A percentile compares a stretch with the other conserved stretches of the same genome.
phyloP scores from a whole-genome alignment of 2,888 invertebrate species.

The Lochmaea crataegi region DNA sequence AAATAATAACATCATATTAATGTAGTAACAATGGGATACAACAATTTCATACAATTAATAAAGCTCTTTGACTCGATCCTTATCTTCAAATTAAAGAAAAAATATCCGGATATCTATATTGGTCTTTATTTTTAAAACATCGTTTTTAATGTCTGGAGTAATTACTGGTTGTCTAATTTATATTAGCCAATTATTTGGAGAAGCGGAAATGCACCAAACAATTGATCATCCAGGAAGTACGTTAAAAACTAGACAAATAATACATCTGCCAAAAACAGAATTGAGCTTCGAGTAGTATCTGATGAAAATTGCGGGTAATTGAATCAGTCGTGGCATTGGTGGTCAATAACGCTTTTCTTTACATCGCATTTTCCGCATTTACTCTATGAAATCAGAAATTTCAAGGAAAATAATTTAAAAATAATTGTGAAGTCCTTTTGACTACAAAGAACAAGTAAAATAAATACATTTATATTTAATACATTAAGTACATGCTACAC shows the following conservation, averaged over 20 bases:
- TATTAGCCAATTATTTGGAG: not conserved
- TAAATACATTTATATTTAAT: no score
- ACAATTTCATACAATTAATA: no score
- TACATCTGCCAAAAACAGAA: not conserved
- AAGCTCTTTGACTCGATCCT: no score
- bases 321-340: not conserved
- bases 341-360: not conserved
- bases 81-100: no score
- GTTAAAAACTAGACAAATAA: not conserved
- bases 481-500: no score
- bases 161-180: not conserved
- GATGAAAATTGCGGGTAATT: constrained; percentile 1
- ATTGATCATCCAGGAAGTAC: not conserved
- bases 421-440: no score
- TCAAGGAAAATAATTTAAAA: not conserved
- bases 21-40: no score
- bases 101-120: no score
- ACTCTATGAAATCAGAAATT: not conserved
- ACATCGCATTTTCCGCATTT: not conserved
- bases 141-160: not conserved
- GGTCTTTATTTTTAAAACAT: not conserved
- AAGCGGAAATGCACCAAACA: not conserved
- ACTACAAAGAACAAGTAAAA: no score
- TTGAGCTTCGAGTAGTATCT: not conserved
- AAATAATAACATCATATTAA: no score